phyloP scores from a whole-genome alignment of 2,113 vertebrate genomes.

The Illadopsis cleaveri region DNA sequence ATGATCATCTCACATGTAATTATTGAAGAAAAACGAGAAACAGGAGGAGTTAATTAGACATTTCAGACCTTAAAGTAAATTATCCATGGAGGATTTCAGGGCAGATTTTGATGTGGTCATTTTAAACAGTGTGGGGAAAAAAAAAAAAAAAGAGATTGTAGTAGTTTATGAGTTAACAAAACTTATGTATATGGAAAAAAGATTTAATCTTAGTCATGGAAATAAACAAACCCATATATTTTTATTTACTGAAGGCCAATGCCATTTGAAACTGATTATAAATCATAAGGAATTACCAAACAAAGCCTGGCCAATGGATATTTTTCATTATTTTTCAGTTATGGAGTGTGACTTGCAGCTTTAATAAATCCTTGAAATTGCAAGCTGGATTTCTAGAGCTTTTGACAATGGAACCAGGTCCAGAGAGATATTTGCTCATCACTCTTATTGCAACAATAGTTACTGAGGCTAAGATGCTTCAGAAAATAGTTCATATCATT shows the following conservation, averaged over 20 bases:
- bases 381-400: not conserved
- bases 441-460: not conserved
- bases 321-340: constrained; percentile 46
- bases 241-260: constrained; percentile 40
- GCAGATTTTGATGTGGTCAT: not conserved
- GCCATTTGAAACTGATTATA: constrained; percentile 11
- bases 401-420: not conserved
- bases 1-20: not conserved
- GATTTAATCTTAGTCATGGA: not conserved
- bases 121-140: not conserved
- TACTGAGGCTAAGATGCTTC: not conserved
- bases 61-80: not conserved
- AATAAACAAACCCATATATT: constrained; percentile 3
- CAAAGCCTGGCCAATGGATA: not conserved
- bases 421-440: not conserved
- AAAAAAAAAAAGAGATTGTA: not conserved
- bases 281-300: constrained; percentile 29
- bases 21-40: not conserved
- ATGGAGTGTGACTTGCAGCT: not conserved
- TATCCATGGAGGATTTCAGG: not conserved
- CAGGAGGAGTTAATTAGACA: not conserved
- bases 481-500: not conserved
- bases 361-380: constrained; percentile 14
- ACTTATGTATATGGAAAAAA: not conserved
- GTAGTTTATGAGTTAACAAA: not conserved